A percentile compares a stretch with the other conserved stretches of the same genome.
Evolutionary conservation across 2,888 invertebrate species (phyloP).

Genomic region (Candidula unifasciata): DNA sequence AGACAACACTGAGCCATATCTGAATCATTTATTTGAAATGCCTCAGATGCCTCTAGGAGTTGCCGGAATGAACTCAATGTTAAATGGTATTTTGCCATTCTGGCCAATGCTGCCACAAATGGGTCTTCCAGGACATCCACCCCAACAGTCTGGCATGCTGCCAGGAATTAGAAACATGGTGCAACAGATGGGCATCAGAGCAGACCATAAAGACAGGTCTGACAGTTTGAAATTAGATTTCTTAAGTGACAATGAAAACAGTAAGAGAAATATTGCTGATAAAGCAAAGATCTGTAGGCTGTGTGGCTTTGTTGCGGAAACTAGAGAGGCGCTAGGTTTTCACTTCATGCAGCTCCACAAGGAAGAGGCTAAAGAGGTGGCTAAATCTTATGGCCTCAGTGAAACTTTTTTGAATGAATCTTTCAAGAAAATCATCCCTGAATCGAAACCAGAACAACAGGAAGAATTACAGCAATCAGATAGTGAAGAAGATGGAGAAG

Average conservation of each 20-base stretch:
- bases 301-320: slow-evolving; percentile 76
- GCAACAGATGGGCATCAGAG: slow-evolving; percentile 31
- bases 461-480: slow-evolving; percentile 8
- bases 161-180: slow-evolving; percentile 40
- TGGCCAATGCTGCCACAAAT: slow-evolving; percentile 69
- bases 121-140: slow-evolving; percentile 31
- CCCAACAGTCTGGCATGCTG: slow-evolving; percentile 42
- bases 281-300: slow-evolving; percentile 74
- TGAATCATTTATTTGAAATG: slow-evolving; percentile 50
- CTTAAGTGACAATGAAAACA: not conserved
- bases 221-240: slow-evolving; percentile 11
- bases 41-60: slow-evolving; percentile 55
- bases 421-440: slow-evolving; percentile 3
- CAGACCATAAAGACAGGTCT: not conserved
- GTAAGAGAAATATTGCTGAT: not conserved
- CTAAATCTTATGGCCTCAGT: slow-evolving; percentile 59
- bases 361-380: slow-evolving; percentile 75
- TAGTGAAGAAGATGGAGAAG: not conserved
- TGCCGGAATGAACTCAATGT: slow-evolving; percentile 60
- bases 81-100: slow-evolving; percentile 68
- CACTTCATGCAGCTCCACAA: slow-evolving; percentile 78
- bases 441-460: not conserved
- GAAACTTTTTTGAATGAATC: slow-evolving; percentile 21
- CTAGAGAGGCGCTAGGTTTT: slow-evolving; percentile 72
- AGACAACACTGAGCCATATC: slow-evolving; percentile 58